A percentile compares a stretch with the other conserved stretches of the same genome.
Evolutionary conservation across 2,797 vertebrate species (phyloP).

Genomic region (Ptychobarbus kaznakovi): DNA sequence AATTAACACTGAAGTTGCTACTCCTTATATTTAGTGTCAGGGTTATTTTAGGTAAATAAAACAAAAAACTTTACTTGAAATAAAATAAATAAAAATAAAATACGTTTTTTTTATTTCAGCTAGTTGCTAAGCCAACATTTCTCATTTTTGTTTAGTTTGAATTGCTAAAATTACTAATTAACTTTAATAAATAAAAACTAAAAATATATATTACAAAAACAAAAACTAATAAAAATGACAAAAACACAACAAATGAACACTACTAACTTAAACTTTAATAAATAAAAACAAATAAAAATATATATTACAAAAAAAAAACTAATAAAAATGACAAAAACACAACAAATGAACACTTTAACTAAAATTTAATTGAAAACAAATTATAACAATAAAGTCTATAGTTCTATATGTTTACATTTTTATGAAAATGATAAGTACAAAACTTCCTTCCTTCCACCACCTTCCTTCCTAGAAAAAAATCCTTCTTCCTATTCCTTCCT

Average conservation of each 20-base stretch:
- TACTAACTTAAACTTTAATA: too few species aligned
- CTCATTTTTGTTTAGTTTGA: neutral
- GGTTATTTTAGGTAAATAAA: neutral
- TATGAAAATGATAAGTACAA: neutral
- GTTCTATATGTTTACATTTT: neutral
- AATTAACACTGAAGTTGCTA: neutral
- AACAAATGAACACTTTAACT: neutral
- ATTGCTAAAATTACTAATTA: neutral
- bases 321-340: neutral
- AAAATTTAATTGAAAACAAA: too few species aligned
- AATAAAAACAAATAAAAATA: neutral
- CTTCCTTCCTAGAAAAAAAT: too few species aligned
- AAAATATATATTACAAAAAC: neutral
- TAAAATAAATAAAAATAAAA: neutral
- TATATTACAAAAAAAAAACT: neutral
- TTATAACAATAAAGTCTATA: too few species aligned
- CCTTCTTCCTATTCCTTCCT: too few species aligned
- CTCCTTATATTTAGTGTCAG: neutral
- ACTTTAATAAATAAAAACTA: neutral
- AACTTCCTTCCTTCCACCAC: too few species aligned
- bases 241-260: neutral
- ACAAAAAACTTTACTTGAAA: neutral
- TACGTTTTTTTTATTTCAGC: neutral
- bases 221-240: neutral
- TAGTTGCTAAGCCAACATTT: neutral